Base-by-base conservation (phyloP, 2,113 vertebrate species). In the Xiphorhynchus elegans region DNA sequence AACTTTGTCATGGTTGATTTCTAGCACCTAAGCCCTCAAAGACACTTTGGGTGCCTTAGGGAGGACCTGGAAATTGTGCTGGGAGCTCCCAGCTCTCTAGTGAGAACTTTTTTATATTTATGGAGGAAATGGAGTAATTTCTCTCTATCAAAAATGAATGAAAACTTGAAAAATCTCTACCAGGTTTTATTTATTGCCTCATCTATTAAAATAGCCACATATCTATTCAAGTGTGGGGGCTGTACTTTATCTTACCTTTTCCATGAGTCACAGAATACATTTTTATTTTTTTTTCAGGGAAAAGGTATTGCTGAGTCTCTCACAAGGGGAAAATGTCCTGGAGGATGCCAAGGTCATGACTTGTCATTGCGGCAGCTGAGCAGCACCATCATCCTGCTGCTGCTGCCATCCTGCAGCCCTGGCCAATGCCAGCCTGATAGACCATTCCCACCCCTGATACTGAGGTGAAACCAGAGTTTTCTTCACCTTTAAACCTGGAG, bases 161-260 rank as follows among this genome's bases (percentile, higher is more conserved):
- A 89, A 93, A 95, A 92, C 67, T 84, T 93, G 79, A 93, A 90
- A 95, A 92, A 92, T 93, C 60, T 94, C 56, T 26, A 59, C 59
- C 24, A 10, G 64, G 40, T 86, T 56, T 96, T 96, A 94, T 96
- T 97, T 95, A 96, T 97, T 90, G 74, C 93, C 56, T 87, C 84
- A 69, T 87, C 62, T 94, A 87, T 94, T 96, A 95, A 95, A 96
- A 93, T 89, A 93, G 79, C 72, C n/a, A 47, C 67, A 6, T 58
- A 82, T 49, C 92, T 95, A 56, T 93, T 86, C 68, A 75, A 56
- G 31, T 84, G 73, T 64, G 79, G 90, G 90, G 55, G 80, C n/a
- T 93, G 83, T 42, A n/a, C 53, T 88, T 92, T 33, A 21, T 83
- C 79, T 87, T 69, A 56, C 35, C 39, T 88, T 90, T 96, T 52